Evolutionary conservation across 35 echinoderm and acorn worm species (phyloP).

Genomic region (Acanthaster planci): DNA sequence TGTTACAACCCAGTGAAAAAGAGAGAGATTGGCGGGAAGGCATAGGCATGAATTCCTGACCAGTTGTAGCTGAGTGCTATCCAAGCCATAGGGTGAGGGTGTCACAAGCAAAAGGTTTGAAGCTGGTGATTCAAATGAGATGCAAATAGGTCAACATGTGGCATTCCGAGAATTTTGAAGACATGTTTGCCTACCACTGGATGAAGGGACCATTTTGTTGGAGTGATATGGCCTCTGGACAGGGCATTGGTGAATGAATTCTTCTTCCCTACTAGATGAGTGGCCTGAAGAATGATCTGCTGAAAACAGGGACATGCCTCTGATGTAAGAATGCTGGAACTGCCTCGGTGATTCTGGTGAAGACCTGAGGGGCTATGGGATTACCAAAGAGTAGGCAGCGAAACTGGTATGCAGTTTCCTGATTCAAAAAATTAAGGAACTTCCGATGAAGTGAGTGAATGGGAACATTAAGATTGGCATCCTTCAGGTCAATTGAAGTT

Average conservation of each 20-base stretch:
- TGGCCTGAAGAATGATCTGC: constrained; percentile 1
- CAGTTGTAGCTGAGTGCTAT: constrained; percentile 27
- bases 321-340: too few relatives aligned
- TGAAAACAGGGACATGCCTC: too few relatives aligned
- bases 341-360: too few relatives aligned
- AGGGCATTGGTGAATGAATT: constrained; percentile 31
- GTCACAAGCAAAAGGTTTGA: constrained; percentile 15
- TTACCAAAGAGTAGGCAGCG: too few relatives aligned
- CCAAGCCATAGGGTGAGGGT: constrained; percentile 23
- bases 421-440: too few relatives aligned
- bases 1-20: neutral
- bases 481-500: too few relatives aligned
- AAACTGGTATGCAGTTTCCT: too few relatives aligned
- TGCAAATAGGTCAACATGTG: constrained; percentile 47
- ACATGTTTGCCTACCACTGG: neutral
- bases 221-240: neutral
- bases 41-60: constrained; percentile 33
- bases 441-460: too few relatives aligned
- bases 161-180: neutral
- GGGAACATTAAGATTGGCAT: too few relatives aligned
- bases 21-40: constrained; percentile 34
- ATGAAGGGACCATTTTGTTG: constrained; percentile 31
- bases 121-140: constrained; percentile 19
- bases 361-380: too few relatives aligned
- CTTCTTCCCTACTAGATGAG: constrained; percentile 20